Percentiles rank a stretch among this genome's conserved stretches.
These are phyloP conservation scores for Piprites chloris DNA, from an alignment of 2,113 vertebrate genomes.

Conservation along the genomic window DNA sequence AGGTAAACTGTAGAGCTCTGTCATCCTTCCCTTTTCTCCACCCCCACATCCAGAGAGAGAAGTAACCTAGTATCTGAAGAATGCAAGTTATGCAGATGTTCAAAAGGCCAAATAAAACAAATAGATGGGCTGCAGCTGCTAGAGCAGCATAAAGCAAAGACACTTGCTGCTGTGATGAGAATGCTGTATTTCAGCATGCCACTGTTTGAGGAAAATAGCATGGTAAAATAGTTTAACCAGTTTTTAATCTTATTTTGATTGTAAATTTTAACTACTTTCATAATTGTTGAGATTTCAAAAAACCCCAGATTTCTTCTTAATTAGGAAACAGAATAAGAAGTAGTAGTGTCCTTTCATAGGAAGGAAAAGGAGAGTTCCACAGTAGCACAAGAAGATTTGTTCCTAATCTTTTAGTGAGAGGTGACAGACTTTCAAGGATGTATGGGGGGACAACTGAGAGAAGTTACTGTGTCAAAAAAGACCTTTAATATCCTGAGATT, in stretches of 20 bases:
- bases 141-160: constrained; percentile 11
- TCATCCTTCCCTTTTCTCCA: neutral
- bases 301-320: neutral
- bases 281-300: neutral
- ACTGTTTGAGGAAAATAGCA: neutral
- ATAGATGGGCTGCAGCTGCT: constrained; percentile 62
- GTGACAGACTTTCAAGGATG: neutral
- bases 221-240: neutral
- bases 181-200: neutral
- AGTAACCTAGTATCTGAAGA: constrained; percentile 64
- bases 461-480: neutral
- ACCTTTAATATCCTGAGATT: neutral
- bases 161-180: neutral
- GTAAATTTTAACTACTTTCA: neutral
- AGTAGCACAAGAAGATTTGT: neutral
- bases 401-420: neutral
- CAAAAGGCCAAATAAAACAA: constrained; percentile 68
- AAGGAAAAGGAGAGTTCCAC: neutral
- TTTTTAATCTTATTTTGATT: neutral
- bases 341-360: neutral
- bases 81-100: constrained; percentile 70
- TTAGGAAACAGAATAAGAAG: neutral
- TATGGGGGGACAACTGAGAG: neutral
- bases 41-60: constrained; percentile 39
- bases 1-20: neutral